Evolutionary conservation across 2,113 vertebrate genomes (phyloP).

Genomic region (Budorcas taxicolor): DNA sequence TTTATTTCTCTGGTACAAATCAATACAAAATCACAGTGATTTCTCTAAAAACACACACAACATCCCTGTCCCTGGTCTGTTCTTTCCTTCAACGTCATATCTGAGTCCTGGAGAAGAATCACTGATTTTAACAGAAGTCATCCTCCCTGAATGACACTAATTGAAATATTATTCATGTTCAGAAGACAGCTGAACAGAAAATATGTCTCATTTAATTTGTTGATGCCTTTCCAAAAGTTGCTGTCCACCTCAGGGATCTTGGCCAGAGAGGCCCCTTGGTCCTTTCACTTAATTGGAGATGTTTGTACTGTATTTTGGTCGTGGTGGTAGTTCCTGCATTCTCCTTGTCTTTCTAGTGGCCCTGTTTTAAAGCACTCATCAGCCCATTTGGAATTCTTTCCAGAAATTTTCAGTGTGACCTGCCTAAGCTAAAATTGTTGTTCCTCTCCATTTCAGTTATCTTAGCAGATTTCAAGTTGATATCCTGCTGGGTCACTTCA

Average conservation of each 20-base stretch:
- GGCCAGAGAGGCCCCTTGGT: neutral
- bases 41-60: neutral
- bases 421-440: neutral
- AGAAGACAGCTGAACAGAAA: constrained; percentile 26
- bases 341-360: neutral
- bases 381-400: neutral
- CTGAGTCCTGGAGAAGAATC: neutral
- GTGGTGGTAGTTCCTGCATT: neutral
- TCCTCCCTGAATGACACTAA: neutral
- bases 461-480: neutral
- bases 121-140: neutral
- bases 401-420: neutral
- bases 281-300: neutral
- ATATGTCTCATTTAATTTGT: constrained; percentile 16
- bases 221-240: constrained; percentile 11
- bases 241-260: neutral
- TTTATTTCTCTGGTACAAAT: constrained; percentile 30
- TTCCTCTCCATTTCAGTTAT: neutral
- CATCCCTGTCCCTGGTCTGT: neutral
- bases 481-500: neutral
- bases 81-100: neutral
- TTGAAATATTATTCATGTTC: constrained; percentile 33
- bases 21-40: constrained; percentile 12
- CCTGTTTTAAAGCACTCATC: neutral
- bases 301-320: neutral